Base-by-base conservation (phyloP, 2,797 vertebrate species). In the Mus caroli region DNA sequence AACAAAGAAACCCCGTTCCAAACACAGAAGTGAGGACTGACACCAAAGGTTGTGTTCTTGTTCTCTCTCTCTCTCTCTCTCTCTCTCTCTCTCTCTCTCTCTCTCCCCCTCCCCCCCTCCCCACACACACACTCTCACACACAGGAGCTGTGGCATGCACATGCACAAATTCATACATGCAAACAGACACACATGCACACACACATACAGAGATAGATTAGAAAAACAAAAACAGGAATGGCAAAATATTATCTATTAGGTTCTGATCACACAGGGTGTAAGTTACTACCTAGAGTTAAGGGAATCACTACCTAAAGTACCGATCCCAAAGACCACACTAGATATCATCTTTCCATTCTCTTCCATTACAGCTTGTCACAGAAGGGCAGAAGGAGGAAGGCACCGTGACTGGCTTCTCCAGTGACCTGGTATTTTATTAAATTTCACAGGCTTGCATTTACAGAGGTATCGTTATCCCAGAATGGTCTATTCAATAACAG, bases 311-410 rank as follows among this genome's bases (percentile, higher is more conserved):
- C 67, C 64, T 80, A 76, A 94, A 90, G 50, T 75, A 88, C 0
- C 64, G 84, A 64, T 28, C 50, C 24, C 37, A n/a, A 58, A 28
- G 54, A 76, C 73, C 34, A 50, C 31, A 54, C 24, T 20, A 67
- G 89, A 79, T 80, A 87, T 43, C 76, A 87, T 54, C 90, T 94
- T 92, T 92, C 88, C 83, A 54, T 34, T 76, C 50, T 90, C 88
- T 60, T 94, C 92, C 40, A 75, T 56, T 88, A 77, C 34, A 69
- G 83, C 78, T 52, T 85, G 54, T 67, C 91, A 79, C 19, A 91
- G 79, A 95, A 91, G 58, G 73, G 54, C 60, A 94, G 90, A 75
- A 94, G 76, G 91, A 84, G 26, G 31, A 90, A 60, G 37, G 78
- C 54, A 58, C 31, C 1, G 34, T 67, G 78, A 64, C 1, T 46